Base-by-base conservation (phyloP, 2,113 vertebrate genomes). In the Taurulus bubalis region DNA sequence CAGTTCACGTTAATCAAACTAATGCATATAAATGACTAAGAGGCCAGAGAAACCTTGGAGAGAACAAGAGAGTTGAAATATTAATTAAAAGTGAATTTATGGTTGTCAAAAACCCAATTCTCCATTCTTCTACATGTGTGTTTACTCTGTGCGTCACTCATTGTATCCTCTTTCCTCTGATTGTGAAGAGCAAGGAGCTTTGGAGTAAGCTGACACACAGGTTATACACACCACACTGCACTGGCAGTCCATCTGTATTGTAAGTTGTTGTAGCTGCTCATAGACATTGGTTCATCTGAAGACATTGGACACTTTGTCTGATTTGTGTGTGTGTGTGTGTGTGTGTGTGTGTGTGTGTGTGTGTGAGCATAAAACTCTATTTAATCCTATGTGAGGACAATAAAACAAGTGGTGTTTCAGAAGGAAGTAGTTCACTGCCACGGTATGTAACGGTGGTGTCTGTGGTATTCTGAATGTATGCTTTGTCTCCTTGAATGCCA, bases 281-380 rank as follows among this genome's bases (percentile, higher is more conserved):
- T 14, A 72, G 77, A 85, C n/a, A n/a, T n/a, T n/a, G n/a, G n/a
- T n/a, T n/a, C n/a, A n/a, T n/a, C 24, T 63, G 26, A 77, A 51
- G 20, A 24, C 16, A 63, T 30, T 59, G 28, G 62, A 20, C 58
- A 71, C 28, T 75, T 74, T 85, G 73, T 87, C 45, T 56, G 32
- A 71, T 32, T 69, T 64, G 65, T 80, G 59, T 56, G 68, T 72
- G 36, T 45, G 49, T 74, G n/a, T n/a, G 55, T 64, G 30, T 58
- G 49, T 82, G n/a, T 22, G 2, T 79, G 58, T 55, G 68, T 71
- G 40, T 42, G 55, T 74, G n/a, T 20, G 56, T 64, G 30, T 58
- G 40, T 84, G n/a, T 22, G 24, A 76, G 53, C 32, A 87, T 64
- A 89, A 45, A 47, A 36, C 68, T 28, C 60, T 14, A 63, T 78